Conservation (phyloP, 2,797 vertebrate species). For the Carduelis carduelis region DNA sequence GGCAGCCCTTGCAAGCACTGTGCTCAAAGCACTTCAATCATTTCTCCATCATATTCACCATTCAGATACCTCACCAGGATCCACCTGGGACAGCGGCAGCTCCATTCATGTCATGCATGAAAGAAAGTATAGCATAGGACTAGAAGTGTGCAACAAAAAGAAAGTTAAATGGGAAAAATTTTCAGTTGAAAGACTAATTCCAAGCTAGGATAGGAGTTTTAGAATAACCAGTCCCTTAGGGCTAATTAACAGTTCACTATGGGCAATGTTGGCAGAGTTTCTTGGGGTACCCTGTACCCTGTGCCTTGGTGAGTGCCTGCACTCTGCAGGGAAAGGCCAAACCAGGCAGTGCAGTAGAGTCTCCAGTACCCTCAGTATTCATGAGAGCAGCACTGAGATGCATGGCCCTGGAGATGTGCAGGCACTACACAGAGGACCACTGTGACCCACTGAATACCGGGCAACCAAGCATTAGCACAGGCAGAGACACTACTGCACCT, state of each 20-base stretch:
- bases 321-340: neutral
- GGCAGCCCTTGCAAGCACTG: neutral
- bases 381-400: neutral
- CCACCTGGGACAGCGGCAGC: neutral
- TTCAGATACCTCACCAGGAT: neutral
- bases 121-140: neutral
- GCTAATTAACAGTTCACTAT: neutral
- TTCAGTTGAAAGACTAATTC: neutral
- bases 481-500: neutral
- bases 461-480: accelerated
- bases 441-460: accelerated
- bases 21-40: neutral
- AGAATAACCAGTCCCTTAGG: neutral
- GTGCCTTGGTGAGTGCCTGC: neutral
- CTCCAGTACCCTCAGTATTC: neutral
- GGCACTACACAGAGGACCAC: neutral
- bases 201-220: neutral
- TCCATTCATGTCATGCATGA: neutral
- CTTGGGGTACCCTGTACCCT: neutral
- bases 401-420: accelerated
- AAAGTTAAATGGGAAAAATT: neutral
- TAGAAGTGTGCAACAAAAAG: neutral
- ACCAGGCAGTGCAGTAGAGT: neutral
- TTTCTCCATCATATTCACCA: neutral
- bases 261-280: neutral